Evolutionary conservation across 2,113 vertebrate species (phyloP), one percentile per base, ranked within the genome.

Genomic region (Xiphophorus hellerii): DNA sequence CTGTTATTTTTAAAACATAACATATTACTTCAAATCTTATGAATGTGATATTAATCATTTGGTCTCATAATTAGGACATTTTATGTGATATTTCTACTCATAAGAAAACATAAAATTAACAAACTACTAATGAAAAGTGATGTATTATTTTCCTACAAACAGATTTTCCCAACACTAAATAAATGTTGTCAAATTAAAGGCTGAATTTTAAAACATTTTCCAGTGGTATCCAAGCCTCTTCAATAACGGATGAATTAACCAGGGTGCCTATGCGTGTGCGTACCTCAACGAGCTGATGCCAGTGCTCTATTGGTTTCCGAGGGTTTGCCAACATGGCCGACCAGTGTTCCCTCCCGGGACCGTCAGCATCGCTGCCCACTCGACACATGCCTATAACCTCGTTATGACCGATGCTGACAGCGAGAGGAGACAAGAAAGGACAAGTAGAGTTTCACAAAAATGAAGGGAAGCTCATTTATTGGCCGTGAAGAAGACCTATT

Each of bases 371-470:
- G 1, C 96, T 95, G 69, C 97, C 97, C 81, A 97, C 96, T 10
- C 96, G 95, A 80, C 96, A 98, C 95, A 97, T 96, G 22, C 97
- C 97, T 28, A 97, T 98, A 73, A 97, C 96, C 92, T 97, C 96
- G 12, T 98, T 98, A 93, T 98, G 96, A 71, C 97, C 97, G 1
- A 98, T 97, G 87, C 96, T 97, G 92, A 71, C 42, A 69, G 76
- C 62, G 3, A 72, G 66, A 30, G 70, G 63, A 35, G 35, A 31
- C 66, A 12, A 76, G 35, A 48, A 7, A 30, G 66, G 80, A 73
- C 3, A 14, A 37, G 76, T 20, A 73, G 72, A 39, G 31, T 25
- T n/a, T 54, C 51, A 54, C 51, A 54, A 29, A 30, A 65, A 31
- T 22, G 37, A 70, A 72, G 61, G 69, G 63, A 84, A 72, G 31